Conservation (phyloP, 2,113 vertebrate genomes). For the Leucopternis melanops region DNA sequence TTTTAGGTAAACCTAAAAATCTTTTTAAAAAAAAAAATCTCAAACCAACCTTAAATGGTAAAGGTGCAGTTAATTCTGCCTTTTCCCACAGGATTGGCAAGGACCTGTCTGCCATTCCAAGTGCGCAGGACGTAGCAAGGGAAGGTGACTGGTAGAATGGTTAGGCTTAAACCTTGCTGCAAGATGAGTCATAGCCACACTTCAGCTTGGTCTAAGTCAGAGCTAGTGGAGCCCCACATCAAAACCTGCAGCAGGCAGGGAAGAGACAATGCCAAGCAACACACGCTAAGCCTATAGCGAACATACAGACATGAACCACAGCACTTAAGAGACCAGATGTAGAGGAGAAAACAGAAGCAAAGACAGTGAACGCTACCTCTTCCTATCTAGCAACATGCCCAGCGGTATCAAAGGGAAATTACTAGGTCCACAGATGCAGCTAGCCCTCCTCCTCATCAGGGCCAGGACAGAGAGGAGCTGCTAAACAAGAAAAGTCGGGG, state of each 20-base stretch:
- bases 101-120: neutral
- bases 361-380: neutral
- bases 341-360: neutral
- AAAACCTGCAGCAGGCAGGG: neutral
- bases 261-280: neutral
- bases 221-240: neutral
- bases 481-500: neutral
- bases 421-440: neutral
- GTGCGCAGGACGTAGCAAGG: neutral
- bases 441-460: neutral
- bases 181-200: neutral
- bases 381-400: neutral
- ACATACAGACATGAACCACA: neutral
- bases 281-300: fast-evolving
- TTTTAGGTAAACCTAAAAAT: neutral
- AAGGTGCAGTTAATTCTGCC: neutral
- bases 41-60: neutral
- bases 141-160: neutral
- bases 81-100: neutral
- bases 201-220: neutral
- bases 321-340: neutral
- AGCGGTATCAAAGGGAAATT: neutral
- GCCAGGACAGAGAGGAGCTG: neutral
- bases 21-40: neutral
- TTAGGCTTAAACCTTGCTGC: neutral